Percentiles rank a stretch among this genome's conserved stretches.
phyloP scores from a whole-genome alignment of 2,113 vertebrate genomes.

The Dromaius novaehollandiae region DNA sequence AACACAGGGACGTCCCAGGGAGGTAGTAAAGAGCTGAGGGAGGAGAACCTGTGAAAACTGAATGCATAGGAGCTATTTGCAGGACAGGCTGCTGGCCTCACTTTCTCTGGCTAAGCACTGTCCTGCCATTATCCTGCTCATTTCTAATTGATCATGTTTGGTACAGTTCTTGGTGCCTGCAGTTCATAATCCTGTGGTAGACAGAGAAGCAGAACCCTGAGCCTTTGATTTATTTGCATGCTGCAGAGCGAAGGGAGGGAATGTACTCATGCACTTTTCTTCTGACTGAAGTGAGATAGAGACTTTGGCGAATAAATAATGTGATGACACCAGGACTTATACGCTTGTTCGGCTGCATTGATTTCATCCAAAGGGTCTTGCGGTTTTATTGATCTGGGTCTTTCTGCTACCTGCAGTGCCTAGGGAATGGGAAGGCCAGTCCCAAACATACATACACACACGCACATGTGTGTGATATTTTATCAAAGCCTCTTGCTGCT shows the following conservation, averaged over 20 bases:
- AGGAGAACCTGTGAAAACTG: slow-evolving; percentile 16
- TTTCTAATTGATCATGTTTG: rapidly evolving
- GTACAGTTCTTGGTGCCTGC: background rate
- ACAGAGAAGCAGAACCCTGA: background rate
- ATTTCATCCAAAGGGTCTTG: slow-evolving; percentile 36
- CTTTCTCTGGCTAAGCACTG: background rate
- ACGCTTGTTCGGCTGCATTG: slow-evolving; percentile 51
- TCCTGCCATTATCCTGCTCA: rapidly evolving
- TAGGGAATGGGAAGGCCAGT: background rate
- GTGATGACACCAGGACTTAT: slow-evolving; percentile 35
- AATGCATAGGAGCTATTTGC: background rate
- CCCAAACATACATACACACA: rapidly evolving
- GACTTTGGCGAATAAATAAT: slow-evolving; percentile 45
- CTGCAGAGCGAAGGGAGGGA: background rate
- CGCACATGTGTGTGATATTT: background rate
- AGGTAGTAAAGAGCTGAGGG: background rate
- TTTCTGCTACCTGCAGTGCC: slow-evolving; percentile 17
- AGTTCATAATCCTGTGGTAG: rapidly evolving
- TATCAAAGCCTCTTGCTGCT: background rate
- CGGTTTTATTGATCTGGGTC: slow-evolving; percentile 27
- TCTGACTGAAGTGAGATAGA: background rate
- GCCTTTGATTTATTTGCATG: background rate
- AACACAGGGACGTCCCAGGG: background rate
- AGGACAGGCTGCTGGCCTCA: background rate
- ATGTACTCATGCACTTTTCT: background rate